Conservation (phyloP, 2,888 invertebrate species). For the Homarus gammarus region DNA sequence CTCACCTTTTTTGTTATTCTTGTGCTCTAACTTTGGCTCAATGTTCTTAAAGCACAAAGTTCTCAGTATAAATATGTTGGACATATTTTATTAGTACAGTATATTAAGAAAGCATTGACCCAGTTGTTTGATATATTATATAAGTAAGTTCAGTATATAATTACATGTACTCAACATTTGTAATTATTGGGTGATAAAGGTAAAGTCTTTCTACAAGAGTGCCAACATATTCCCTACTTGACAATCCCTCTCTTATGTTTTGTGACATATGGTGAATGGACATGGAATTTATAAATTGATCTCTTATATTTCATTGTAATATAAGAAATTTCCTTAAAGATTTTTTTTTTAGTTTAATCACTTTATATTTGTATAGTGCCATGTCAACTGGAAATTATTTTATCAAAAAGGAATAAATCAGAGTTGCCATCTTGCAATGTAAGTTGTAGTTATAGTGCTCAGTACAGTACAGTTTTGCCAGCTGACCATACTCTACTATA, state of each 20-base stretch:
- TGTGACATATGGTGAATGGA: no score
- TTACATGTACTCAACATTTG: no score
- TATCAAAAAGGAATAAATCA: neutral
- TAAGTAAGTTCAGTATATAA: no score
- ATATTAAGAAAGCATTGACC: neutral
- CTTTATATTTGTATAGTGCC: neutral
- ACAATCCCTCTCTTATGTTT: no score
- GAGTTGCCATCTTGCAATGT: neutral
- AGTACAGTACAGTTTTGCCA: constrained; percentile 5
- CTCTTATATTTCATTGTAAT: no score
- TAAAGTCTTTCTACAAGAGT: neutral
- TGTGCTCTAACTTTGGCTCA: neutral
- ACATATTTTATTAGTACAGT: neutral
- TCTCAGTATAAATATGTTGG: no score
- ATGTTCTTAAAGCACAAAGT: neutral
- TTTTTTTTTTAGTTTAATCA: no score
- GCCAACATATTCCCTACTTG: no score
- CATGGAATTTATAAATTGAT: no score
- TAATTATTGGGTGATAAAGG: neutral
- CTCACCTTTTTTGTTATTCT: neutral
- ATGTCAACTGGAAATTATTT: neutral
- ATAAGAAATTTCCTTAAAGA: no score
- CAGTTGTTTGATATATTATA: no score
- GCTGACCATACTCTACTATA: no score
- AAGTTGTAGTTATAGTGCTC: constrained; percentile 10